Base-by-base conservation (phyloP, 1,140 invertebrate genomes). In the Drosophila nebulosa region DNA sequence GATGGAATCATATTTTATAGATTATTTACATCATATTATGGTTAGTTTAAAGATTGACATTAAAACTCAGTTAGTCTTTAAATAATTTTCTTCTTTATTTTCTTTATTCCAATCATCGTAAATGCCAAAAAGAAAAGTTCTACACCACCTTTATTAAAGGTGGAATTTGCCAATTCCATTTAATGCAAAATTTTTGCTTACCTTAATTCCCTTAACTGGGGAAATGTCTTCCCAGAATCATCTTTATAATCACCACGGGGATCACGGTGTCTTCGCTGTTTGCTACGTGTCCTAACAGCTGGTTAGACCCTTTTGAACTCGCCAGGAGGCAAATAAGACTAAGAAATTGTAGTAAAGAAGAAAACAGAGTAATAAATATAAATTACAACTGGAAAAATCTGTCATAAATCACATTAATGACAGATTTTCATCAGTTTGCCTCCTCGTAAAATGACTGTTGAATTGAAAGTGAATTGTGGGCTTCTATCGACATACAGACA, bases 401-500 rank as follows among this genome's bases (percentile, higher is more conserved):
- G 64, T 62, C 70, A 80, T 78, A 86, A 86, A 86, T 75, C 53
- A 67, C 65, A 73, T 67, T 69, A 84, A 78, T 78, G 67, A 58
- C 58, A 64, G 74, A 69, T 76, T 76, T 77, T 77, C 74, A 79
- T 74, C 67, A 65, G 51, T 30, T 39, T 30, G 32, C 70, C 59
- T 60, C 51, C 18, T 35, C 36, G 30, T 55, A 42, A 57, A 14
- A 50, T 51, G 64, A 74, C 56, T 46, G 39, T 63, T 61, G 69
- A 61, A 56, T 67, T 74, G 51, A 35, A 18, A 36, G 27, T 36
- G 22, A 60, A 60, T 22, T 66, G 52, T 62, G 64, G 55, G 63
- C 71, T 70, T 69, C 59, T 76, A 62, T 67, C 59, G 55, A 59
- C 64, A 79, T 42, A 46, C 57, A 69, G 14, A 42, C 16, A 42